Evolutionary conservation across 2,888 invertebrate species (phyloP).

Genomic region (Scrobipalpa costella): DNA sequence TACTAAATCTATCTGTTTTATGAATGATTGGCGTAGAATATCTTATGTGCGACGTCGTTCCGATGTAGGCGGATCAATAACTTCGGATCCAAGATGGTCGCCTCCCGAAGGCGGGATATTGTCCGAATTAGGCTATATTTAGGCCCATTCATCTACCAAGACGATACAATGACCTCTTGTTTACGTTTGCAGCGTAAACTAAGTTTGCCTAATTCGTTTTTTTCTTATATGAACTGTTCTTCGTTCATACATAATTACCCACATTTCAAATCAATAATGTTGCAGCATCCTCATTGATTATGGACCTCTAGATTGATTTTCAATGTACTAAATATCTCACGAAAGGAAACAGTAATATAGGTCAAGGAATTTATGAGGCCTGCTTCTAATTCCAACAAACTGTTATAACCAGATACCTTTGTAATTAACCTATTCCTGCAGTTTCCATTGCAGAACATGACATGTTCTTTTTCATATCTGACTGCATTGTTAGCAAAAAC

Average conservation of each 20-base stretch:
- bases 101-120: constrained; percentile 41
- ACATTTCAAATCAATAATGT: constrained; percentile 9
- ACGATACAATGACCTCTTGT: constrained; percentile 31
- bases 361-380: too few species aligned
- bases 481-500: too few species aligned
- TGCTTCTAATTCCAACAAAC: too few species aligned
- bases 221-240: neutral
- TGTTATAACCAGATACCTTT: too few species aligned
- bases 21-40: constrained; percentile 21
- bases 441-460: too few species aligned
- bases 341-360: too few species aligned
- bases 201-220: too few species aligned
- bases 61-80: constrained; percentile 57
- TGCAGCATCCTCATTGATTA: neutral
- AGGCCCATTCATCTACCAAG: constrained; percentile 41
- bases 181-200: neutral
- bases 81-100: constrained; percentile 65
- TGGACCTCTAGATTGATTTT: neutral
- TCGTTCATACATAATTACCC: neutral
- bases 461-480: too few species aligned
- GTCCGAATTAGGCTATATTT: constrained; percentile 47
- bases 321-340: too few species aligned
- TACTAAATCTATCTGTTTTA: constrained; percentile 23
- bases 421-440: too few species aligned
- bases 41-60: neutral